Evolutionary conservation across 2,113 vertebrate species (phyloP), one percentile per base, ranked within the genome.

Genomic region (Girardinichthys multiradiatus): DNA sequence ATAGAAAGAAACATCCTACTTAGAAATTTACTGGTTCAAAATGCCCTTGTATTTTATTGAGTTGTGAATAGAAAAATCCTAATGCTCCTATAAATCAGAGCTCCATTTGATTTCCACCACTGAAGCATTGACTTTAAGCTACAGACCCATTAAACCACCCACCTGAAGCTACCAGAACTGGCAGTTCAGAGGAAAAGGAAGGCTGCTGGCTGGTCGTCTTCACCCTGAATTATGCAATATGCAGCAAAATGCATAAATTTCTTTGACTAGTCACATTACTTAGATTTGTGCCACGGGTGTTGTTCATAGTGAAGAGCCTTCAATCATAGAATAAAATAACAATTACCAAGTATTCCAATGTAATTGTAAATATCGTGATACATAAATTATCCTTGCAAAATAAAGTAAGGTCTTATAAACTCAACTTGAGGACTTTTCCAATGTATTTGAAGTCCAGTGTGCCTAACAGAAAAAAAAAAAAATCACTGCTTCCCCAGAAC

Each of bases 121-220:
- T 51, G 63, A 37, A 37, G n/a, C 35, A 74, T 64, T 59, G 48
- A 76, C 68, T 64, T 70, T 39, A 4, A 67, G 61, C 72, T 33
- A 30, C 24, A 65, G 29, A 29, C 7, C 33, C 48, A 70, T 48
- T 39, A 63, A 39, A 58, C 28, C 19, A 12, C 15, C n/a, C 3
- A 29, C 24, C 26, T 30, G 21, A 42, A 39, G 9, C n/a, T 29
- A 69, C 42, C 17, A 42, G 15, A 69, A 28, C 13, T 45, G 33
- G 39, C 30, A 42, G 33, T 48, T n/a, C n/a, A 26, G 19, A 57
- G 12, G 8, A 54, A 33, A 4, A 58, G 33, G 17, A 12, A n/a
- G 12, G 48, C 30, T 10, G 48, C 35, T 19, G 19, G 24, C 12
- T 24, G 17, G 24, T 15, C 21, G 3, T 68, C 24, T 64, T 29